Percentiles rank a stretch among this genome's conserved stretches.
phyloP scores from a whole-genome alignment of 1,140 invertebrate species.

The Zaprionus lachaisei region DNA sequence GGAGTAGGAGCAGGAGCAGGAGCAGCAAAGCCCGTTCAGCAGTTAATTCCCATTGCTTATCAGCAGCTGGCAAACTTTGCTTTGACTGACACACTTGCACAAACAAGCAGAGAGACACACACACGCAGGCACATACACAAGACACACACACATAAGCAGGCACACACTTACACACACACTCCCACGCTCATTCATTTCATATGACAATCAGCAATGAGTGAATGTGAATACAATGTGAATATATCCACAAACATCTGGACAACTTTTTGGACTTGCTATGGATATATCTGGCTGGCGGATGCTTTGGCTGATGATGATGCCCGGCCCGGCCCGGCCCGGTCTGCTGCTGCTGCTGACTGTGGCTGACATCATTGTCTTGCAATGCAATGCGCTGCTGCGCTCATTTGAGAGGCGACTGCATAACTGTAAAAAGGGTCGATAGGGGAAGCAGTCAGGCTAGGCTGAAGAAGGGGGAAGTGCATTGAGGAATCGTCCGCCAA shows the following conservation, averaged over 20 bases:
- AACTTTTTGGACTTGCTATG: constrained; percentile 39
- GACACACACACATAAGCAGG: not conserved
- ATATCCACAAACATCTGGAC: constrained; percentile 55
- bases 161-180: not conserved
- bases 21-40: constrained; percentile 19
- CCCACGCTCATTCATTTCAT: not conserved
- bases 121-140: not conserved
- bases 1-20: not conserved
- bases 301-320: constrained; percentile 37
- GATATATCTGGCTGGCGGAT: constrained; percentile 38
- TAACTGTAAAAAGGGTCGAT: constrained; percentile 41
- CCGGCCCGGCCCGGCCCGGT: constrained; percentile 2
- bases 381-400: constrained; percentile 64
- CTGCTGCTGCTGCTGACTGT: constrained; percentile 45
- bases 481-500: not conserved
- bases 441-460: not conserved
- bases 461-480: not conserved
- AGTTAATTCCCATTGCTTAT: constrained; percentile 59
- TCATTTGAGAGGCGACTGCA: constrained; percentile 59
- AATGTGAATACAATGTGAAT: constrained; percentile 55
- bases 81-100: constrained; percentile 46
- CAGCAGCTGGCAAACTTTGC: constrained; percentile 57
- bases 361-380: constrained; percentile 80
- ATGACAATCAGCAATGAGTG: constrained; percentile 39
- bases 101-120: not conserved